Base-by-base conservation (phyloP, 2,888 invertebrate species). In the Conomelus anceps region DNA sequence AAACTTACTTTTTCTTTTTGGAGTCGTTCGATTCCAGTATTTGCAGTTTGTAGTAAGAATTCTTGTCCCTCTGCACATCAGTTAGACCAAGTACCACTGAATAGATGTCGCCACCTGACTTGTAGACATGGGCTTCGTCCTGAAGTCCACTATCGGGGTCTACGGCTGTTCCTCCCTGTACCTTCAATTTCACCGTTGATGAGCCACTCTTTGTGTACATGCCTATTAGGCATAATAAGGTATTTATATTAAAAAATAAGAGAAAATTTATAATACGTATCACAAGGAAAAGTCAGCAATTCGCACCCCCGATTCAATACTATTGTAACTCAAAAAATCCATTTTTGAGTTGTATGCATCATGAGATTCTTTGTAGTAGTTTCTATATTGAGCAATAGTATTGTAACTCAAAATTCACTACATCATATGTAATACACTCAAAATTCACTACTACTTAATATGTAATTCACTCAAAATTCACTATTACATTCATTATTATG, bases 41-140 rank as follows among this genome's bases (percentile, higher is more conserved):
- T 93, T 99, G 99, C 88, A 99, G 92, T 93, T 99, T 99, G 94
- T 99, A 99, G 93, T 94, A 99, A 1, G 98, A 98, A 94, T 99
- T 99, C 93, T 96, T 97, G 91, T 97, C 97, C 0, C 94, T 94
- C 91, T 97, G 96, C 29, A 99, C 95, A 93, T 99, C 98, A 0
- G 98, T 98, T 91, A 96, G 93, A 17, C 97, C 97, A 4, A 99
- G 95, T 0, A 98, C 97, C 26, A 95, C 96, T n/a, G 95, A 96
- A 93, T 96, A 98, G 91, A 96, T 95, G 24, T 94, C 94, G 34
- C 95, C 94, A 0, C 94, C 92, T 90, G 94, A 93, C 89, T 94
- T 94, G 93, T 96, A 96, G 23, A 99, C 97, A 93, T 98, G 98
- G 0, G 98, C 96, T 3, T 93, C 93, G 91, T 97, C 95, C 89